Conservation (phyloP, 2,797 vertebrate genomes). For the Staurois parvus region DNA sequence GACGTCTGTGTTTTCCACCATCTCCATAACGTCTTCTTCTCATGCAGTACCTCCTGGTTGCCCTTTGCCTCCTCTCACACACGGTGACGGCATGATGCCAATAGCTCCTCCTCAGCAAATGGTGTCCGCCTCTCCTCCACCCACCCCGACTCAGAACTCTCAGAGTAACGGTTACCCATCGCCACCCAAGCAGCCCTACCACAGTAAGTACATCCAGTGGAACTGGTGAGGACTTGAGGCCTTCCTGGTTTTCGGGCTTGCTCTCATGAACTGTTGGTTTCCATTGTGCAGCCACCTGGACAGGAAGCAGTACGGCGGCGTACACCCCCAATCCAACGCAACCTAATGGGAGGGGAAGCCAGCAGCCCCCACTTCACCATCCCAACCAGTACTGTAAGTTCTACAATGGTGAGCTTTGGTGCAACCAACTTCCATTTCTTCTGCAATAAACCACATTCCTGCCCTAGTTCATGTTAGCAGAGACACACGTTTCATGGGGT, state of each 20-base stretch:
- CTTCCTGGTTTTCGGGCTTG: too few species aligned
- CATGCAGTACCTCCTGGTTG: conserved; percentile 43
- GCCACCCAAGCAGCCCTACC: conserved; percentile 71
- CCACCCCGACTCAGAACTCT: conserved; percentile 64
- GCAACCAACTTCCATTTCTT: too few species aligned
- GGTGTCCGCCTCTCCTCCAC: conserved; percentile 69
- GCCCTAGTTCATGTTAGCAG: too few species aligned
- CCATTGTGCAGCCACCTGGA: conserved; percentile 63
- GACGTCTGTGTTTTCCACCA: too few species aligned
- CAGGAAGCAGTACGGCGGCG: conserved; percentile 60
- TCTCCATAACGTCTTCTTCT: not conserved
- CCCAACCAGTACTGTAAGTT: conserved; percentile 75
- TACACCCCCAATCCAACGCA: conserved; percentile 64
- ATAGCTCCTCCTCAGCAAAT: conserved; percentile 68
- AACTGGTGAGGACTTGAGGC: not conserved
- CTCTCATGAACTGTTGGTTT: too few species aligned
- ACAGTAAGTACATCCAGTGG: conserved; percentile 69
- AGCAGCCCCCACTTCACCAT: conserved; percentile 71
- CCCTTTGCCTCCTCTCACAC: conserved; percentile 63
- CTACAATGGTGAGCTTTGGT: too few species aligned
- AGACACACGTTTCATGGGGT: too few species aligned
- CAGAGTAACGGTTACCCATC: conserved; percentile 78
- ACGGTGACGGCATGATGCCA: conserved; percentile 71
- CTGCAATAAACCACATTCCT: too few species aligned
- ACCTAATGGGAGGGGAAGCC: conserved; percentile 69